These are phyloP conservation scores for Brachionus sp. DNA, from an alignment of 1,140 invertebrate species.

Conservation along the genomic window DNA sequence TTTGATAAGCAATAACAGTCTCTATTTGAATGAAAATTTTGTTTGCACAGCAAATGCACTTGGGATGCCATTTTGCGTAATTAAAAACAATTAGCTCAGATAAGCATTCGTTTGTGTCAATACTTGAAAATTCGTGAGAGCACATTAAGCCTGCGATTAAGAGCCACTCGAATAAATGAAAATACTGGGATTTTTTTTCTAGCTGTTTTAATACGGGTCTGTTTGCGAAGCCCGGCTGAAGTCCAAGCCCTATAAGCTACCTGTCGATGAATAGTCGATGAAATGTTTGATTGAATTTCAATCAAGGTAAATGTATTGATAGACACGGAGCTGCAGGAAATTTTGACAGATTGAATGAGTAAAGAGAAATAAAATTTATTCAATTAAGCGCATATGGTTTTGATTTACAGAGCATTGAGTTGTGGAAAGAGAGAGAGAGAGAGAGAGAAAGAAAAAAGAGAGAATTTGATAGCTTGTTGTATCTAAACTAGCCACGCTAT, in stretches of 20 bases:
- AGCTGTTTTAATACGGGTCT: neutral
- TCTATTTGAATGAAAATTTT: neutral
- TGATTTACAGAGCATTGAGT: neutral
- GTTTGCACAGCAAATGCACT: neutral
- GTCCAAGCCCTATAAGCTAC: neutral
- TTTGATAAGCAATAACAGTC: neutral
- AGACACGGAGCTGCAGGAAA: slow-evolving; percentile 18
- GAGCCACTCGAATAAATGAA: slow-evolving; percentile 3
- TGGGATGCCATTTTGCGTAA: neutral
- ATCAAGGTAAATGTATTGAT: slow-evolving; percentile 35
- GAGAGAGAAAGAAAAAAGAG: neutral
- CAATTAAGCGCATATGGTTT: slow-evolving; percentile 26
- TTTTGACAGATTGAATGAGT: neutral
- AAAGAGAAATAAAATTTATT: neutral
- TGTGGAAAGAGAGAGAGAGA: neutral
- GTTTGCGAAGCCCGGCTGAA: neutral
- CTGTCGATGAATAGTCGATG: slow-evolving; percentile 17
- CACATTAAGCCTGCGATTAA: slow-evolving; percentile 12
- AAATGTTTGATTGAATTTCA: slow-evolving; percentile 24
- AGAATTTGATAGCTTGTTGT: neutral
- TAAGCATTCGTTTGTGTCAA: slow-evolving; percentile 23
- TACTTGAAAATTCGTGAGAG: slow-evolving; percentile 23
- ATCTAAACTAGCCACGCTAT: neutral
- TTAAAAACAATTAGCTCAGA: neutral
- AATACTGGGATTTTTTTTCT: neutral